Percentiles rank a stretch among this genome's conserved stretches.
These are phyloP conservation scores for Ecdyonurus torrentis DNA, from an alignment of 2,888 invertebrate genomes.

Conservation along the genomic window DNA sequence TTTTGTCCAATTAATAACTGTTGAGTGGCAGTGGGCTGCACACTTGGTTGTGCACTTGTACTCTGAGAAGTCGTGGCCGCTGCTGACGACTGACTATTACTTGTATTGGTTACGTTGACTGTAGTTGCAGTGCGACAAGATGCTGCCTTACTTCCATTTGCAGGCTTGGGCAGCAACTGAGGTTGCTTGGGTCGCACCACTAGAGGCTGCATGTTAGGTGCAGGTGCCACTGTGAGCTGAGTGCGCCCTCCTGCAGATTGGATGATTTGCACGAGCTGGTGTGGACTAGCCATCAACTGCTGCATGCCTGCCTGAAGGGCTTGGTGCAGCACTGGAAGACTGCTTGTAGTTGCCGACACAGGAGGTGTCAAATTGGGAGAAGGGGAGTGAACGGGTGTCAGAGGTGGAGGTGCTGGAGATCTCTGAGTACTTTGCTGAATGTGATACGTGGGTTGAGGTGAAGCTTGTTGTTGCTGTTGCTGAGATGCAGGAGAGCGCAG, in stretches of 20 bases:
- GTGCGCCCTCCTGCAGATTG: slow-evolving; percentile 1
- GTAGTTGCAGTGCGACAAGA: not conserved
- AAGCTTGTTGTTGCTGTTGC: slow-evolving; percentile 26
- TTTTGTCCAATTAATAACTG: not conserved
- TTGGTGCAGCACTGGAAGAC: not conserved
- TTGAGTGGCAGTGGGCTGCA: not conserved
- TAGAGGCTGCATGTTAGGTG: not conserved
- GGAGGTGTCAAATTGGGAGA: slow-evolving; percentile 8
- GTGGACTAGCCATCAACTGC: not conserved
- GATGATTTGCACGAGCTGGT: slow-evolving; percentile 5
- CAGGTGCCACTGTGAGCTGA: slow-evolving; percentile 10
- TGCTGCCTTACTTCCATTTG: slow-evolving; percentile 4
- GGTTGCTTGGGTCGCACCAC: slow-evolving; percentile 17
- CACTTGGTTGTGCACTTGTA: not conserved
- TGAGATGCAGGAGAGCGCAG: not conserved
- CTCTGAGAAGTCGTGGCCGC: not conserved
- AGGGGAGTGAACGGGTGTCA: slow-evolving; percentile 15
- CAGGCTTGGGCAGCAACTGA: slow-evolving; percentile 20
- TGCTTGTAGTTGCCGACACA: slow-evolving; percentile 7
- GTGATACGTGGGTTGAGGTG: slow-evolving; percentile 23
- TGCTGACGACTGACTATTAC: not conserved
- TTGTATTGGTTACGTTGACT: not conserved
- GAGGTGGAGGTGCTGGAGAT: slow-evolving; percentile 13
- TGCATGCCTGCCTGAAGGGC: slow-evolving; percentile 4
- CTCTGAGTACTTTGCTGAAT: slow-evolving; percentile 9